Percentiles rank a stretch among this genome's conserved stretches.
phyloP scores from a whole-genome alignment of 1,140 invertebrate genomes.

The Anoplophora glabripennis region DNA sequence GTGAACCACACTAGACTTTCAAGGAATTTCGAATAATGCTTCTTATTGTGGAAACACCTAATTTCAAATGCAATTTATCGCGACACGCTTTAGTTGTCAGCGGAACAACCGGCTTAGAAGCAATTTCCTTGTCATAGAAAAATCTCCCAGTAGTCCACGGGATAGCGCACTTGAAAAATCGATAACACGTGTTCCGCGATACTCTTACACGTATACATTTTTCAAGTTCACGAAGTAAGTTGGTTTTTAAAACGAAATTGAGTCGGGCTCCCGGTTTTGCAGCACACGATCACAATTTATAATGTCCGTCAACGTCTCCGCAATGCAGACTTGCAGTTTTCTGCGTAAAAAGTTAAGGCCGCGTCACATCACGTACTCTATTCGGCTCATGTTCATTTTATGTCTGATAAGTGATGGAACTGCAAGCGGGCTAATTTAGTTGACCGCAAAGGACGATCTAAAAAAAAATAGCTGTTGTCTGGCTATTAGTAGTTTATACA shows the following conservation, averaged over 20 bases:
- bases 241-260: neutral
- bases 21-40: too few species aligned
- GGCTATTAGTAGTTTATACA: too few species aligned
- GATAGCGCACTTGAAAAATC: neutral
- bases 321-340: conserved; percentile 17
- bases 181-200: neutral
- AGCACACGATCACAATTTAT: conserved; percentile 29
- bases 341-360: conserved; percentile 10
- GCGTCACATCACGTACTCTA: conserved; percentile 8
- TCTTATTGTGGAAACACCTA: too few species aligned
- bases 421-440: too few species aligned
- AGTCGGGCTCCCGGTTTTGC: conserved; percentile 7
- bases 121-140: neutral
- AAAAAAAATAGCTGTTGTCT: too few species aligned
- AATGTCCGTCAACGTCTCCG: conserved; percentile 25
- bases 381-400: too few species aligned
- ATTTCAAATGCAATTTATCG: too few species aligned
- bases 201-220: neutral
- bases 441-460: too few species aligned
- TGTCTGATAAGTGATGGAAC: too few species aligned
- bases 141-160: neutral
- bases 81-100: too few species aligned
- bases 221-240: neutral
- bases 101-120: neutral
- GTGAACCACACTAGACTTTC: too few species aligned